A percentile compares a stretch with the other conserved stretches of the same genome.
Conservation (phyloP, 2,113 vertebrate species). For the Brachyhypopomus gauderio region DNA sequence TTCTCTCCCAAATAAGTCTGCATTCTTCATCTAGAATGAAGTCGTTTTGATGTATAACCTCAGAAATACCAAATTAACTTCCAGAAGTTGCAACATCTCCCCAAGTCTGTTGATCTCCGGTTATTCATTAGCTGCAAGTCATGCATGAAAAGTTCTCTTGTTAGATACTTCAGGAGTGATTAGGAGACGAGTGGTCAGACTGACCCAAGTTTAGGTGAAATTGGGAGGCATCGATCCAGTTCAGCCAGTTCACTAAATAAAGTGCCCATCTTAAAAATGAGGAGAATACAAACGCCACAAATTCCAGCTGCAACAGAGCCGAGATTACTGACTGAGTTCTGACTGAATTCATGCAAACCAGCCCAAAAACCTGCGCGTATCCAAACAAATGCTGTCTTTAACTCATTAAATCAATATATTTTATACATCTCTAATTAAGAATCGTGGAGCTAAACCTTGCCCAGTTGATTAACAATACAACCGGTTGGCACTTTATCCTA, state of each 20-base stretch:
- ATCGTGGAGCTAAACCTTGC: background rate
- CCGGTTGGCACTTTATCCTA: no score
- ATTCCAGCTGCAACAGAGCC: background rate
- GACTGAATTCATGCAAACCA: background rate
- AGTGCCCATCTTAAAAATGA: background rate
- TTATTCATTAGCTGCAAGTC: constrained; percentile 21
- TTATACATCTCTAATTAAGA: background rate
- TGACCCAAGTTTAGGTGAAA: background rate
- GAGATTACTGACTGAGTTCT: background rate
- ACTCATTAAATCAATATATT: background rate
- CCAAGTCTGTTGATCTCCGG: background rate
- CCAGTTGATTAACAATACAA: no score
- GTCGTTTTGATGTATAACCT: constrained; percentile 6
- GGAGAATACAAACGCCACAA: background rate
- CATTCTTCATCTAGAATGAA: constrained; percentile 13
- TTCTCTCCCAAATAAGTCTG: background rate
- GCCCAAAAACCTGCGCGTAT: background rate
- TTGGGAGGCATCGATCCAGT: background rate
- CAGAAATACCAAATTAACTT: constrained; percentile 1
- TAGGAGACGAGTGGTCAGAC: background rate
- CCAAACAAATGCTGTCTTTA: background rate
- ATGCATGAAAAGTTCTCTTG: background rate
- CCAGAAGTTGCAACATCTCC: constrained; percentile 1
- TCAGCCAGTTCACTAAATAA: background rate
- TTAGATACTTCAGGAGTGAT: constrained; percentile 1